Conservation (phyloP, 2,888 invertebrate genomes). For the Volucella inflata region DNA sequence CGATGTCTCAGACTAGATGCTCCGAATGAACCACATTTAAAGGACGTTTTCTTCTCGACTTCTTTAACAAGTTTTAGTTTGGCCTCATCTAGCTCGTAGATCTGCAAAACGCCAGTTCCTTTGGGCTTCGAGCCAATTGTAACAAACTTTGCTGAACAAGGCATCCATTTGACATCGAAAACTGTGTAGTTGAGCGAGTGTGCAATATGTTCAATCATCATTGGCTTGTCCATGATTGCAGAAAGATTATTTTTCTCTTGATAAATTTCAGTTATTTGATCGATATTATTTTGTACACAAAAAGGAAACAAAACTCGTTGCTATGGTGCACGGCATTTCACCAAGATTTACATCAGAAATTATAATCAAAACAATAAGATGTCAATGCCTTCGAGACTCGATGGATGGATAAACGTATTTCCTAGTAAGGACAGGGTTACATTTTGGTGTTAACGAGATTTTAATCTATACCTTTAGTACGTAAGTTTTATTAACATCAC, state of each 20-base stretch:
- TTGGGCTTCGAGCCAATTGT: slow-evolving; percentile 94
- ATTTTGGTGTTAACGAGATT: too few relatives aligned
- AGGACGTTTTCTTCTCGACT: slow-evolving; percentile 91
- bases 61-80: slow-evolving; percentile 89
- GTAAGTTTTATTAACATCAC: too few relatives aligned
- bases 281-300: slow-evolving; percentile 41
- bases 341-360: neutral
- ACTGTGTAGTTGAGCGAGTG: slow-evolving; percentile 92
- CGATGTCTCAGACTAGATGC: slow-evolving; percentile 92
- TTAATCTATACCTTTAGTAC: too few relatives aligned
- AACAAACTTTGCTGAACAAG: slow-evolving; percentile 96
- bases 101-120: slow-evolving; percentile 93
- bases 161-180: slow-evolving; percentile 97
- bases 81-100: slow-evolving; percentile 90
- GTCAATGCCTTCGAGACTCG: slow-evolving; percentile 41
- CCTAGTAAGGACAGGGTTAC: too few relatives aligned
- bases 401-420: neutral
- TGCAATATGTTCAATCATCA: slow-evolving; percentile 94
- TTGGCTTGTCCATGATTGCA: slow-evolving; percentile 89
- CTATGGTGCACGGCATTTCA: slow-evolving; percentile 47
- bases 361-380: slow-evolving; percentile 44
- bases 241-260: neutral
- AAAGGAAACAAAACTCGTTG: slow-evolving; percentile 50
- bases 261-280: slow-evolving; percentile 47
- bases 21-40: slow-evolving; percentile 97